These are phyloP conservation scores for Argyra leucocephala DNA, from an alignment of 2,888 invertebrate species.

Conservation along the genomic window DNA sequence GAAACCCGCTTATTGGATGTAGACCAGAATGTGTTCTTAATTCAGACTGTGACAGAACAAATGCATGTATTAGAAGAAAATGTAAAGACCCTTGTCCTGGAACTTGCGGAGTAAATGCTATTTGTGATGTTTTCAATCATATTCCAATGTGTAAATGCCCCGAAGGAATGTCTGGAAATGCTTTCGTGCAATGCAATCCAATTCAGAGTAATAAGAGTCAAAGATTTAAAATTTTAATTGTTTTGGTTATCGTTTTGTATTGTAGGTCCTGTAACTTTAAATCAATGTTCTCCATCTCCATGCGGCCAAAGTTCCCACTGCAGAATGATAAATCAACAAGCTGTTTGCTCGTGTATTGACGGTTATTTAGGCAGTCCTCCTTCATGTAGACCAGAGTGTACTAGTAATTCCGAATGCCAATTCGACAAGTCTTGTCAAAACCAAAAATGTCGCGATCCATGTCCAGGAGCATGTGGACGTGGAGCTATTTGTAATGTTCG, in stretches of 20 bases:
- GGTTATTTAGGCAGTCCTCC: constrained; percentile 57
- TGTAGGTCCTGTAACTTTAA: constrained; percentile 30
- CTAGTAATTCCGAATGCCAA: constrained; percentile 61
- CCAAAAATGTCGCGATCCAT: constrained; percentile 62
- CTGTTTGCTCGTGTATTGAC: constrained; percentile 59
- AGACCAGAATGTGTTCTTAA: constrained; percentile 63
- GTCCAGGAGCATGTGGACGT: constrained; percentile 62
- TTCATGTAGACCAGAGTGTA: constrained; percentile 62
- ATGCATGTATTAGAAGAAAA: constrained; percentile 60
- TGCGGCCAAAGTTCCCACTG: constrained; percentile 60
- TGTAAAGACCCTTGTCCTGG: constrained; percentile 65
- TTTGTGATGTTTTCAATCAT: constrained; percentile 65
- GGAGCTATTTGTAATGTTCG: constrained; percentile 66
- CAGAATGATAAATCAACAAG: constrained; percentile 52
- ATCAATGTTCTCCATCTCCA: constrained; percentile 53
- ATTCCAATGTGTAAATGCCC: constrained; percentile 58
- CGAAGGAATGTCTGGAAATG: constrained; percentile 57
- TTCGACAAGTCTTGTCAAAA: constrained; percentile 61
- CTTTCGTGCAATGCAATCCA: constrained; percentile 55
- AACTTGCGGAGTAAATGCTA: constrained; percentile 60
- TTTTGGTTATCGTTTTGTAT: constrained; percentile 23
- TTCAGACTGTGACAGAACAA: constrained; percentile 56
- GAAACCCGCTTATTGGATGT: constrained; percentile 60
- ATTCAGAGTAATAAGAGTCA: constrained; percentile 44
- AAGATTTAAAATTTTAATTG: not conserved